Percentiles rank a stretch among this genome's conserved stretches.
Evolutionary conservation across 2,113 vertebrate species (phyloP).

Genomic region (Balaenoptera acutorostrata): DNA sequence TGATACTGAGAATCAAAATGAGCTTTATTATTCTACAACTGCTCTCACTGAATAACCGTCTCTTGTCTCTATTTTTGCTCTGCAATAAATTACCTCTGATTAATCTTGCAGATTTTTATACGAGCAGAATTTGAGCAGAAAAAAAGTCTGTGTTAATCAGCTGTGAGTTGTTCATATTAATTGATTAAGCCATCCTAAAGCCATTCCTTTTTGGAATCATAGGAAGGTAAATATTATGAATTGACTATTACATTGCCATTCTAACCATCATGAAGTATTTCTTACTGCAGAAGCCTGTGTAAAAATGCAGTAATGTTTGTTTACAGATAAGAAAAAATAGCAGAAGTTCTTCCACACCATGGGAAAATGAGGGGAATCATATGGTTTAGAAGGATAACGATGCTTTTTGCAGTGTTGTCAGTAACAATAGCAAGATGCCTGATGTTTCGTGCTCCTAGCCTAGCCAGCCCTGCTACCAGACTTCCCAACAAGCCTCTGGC

Average conservation of each 20-base stretch:
- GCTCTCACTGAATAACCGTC: background rate
- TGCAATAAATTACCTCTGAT: constrained; percentile 17
- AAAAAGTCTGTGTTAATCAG: background rate
- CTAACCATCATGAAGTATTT: background rate
- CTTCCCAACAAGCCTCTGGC: background rate
- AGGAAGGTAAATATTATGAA: constrained; percentile 13
- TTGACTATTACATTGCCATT: background rate
- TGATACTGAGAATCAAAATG: background rate
- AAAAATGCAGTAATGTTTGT: background rate
- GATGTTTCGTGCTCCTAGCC: background rate
- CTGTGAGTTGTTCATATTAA: background rate
- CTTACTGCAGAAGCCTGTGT: background rate
- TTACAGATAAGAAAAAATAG: background rate
- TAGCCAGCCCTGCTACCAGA: background rate
- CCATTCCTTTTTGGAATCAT: background rate
- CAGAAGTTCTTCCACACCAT: background rate
- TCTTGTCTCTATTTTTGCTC: background rate
- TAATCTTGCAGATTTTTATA: constrained; percentile 4
- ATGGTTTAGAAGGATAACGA: background rate
- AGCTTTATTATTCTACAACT: background rate
- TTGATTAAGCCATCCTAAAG: background rate
- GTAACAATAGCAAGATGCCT: background rate
- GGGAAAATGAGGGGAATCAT: background rate
- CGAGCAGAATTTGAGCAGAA: background rate
- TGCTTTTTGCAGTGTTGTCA: background rate